Evolutionary conservation across 1,140 invertebrate genomes (phyloP).

Genomic region (Himalopsyche phryganea): DNA sequence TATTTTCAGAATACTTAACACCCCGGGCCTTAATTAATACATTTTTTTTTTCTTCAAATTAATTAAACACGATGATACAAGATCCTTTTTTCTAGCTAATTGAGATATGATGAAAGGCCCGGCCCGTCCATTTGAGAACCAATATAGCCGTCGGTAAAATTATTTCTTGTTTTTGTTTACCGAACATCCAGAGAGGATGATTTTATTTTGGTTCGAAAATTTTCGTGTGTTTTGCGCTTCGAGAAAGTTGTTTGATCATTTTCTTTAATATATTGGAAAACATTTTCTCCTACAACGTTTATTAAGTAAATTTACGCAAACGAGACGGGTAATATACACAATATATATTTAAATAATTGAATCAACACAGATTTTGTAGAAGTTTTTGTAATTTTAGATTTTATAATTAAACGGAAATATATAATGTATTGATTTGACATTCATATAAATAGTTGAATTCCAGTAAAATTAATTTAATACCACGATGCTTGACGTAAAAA

Average conservation of each 20-base stretch:
- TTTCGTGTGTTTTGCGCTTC: neutral
- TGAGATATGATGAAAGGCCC: conserved; percentile 9
- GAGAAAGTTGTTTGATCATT: neutral
- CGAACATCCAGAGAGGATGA: no score
- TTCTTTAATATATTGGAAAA: neutral
- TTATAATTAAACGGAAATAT: no score
- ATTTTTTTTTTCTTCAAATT: conserved; percentile 1
- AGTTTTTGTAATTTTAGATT: no score
- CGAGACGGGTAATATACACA: no score
- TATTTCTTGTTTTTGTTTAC: neutral
- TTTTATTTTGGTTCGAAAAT: no score
- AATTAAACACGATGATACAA: conserved; percentile 8
- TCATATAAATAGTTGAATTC: no score
- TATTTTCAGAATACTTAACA: neutral
- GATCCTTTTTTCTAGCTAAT: conserved; percentile 14
- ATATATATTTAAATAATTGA: no score
- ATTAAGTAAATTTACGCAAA: neutral
- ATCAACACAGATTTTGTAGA: no score
- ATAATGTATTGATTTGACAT: no score
- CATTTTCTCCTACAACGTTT: neutral
- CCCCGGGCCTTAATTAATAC: conserved; percentile 2
- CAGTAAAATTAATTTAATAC: no score
- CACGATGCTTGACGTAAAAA: no score
- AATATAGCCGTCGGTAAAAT: conserved; percentile 6
- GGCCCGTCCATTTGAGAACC: conserved; percentile 1